Conservation (phyloP, 2,113 vertebrate species). For the Lutjanus erythropterus region DNA sequence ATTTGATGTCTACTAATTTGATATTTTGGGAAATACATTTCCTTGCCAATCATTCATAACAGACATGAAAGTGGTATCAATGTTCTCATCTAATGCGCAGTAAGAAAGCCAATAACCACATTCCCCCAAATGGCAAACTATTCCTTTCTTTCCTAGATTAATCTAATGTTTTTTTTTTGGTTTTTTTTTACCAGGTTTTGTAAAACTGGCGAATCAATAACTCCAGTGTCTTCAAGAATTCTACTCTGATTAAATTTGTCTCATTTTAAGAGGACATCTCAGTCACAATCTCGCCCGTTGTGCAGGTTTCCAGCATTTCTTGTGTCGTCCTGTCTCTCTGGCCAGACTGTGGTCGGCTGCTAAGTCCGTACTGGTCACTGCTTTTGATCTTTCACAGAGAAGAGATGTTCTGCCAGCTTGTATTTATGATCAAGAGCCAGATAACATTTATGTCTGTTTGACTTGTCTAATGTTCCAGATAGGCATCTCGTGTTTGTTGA, state of each 20-base stretch:
- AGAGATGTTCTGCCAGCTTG: conserved; percentile 42
- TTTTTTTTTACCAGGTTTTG: neutral
- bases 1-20: too few species aligned
- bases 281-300: neutral
- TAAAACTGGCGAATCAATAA: neutral
- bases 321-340: neutral
- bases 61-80: neutral
- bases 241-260: neutral
- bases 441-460: conserved; percentile 39
- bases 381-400: conserved; percentile 48
- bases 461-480: conserved; percentile 53
- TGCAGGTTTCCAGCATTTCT: conserved; percentile 2
- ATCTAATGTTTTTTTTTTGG: neutral
- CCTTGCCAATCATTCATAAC: too few species aligned
- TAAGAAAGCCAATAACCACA: neutral
- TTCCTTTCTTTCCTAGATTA: neutral
- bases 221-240: neutral
- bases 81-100: neutral
- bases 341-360: conserved; percentile 40
- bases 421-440: conserved; percentile 36
- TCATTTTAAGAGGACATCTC: neutral
- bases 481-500: conserved; percentile 43
- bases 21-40: too few species aligned
- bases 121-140: neutral
- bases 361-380: conserved; percentile 32